Evolutionary conservation across 1,140 invertebrate genomes (phyloP).

Genomic region (Megalonaias nervosa): DNA sequence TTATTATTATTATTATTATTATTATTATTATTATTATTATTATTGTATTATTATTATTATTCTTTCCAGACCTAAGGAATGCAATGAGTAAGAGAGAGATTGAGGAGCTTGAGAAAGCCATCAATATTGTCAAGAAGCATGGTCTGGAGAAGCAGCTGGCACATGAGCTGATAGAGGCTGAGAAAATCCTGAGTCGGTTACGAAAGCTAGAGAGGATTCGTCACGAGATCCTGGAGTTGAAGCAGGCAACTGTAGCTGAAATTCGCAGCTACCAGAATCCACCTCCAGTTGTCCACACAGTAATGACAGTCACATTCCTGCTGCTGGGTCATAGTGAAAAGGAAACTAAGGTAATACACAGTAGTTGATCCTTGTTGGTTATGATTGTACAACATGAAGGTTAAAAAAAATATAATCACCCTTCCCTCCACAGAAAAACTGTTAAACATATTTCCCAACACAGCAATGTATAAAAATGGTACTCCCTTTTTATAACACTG

Average conservation of each 20-base stretch:
- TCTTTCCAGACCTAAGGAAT: conserved; percentile 53
- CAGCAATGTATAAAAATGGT: no score
- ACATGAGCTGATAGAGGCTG: conserved; percentile 58
- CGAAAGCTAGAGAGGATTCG: conserved; percentile 64
- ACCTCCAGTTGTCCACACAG: conserved; percentile 62
- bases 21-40: no score
- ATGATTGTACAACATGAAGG: no score
- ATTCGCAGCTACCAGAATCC: conserved; percentile 68
- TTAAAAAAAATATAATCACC: no score
- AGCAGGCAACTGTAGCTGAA: conserved; percentile 68
- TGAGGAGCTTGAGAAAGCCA: conserved; percentile 62
- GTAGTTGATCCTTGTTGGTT: no score
- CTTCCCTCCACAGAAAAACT: no score
- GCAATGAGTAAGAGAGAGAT: conserved; percentile 63
- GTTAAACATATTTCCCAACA: no score
- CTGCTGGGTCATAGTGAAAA: conserved; percentile 66
- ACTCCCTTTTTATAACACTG: no score
- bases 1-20: neutral
- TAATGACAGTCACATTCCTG: conserved; percentile 67
- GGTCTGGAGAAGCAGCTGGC: conserved; percentile 62
- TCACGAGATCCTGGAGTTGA: conserved; percentile 68
- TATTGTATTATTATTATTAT: neutral
- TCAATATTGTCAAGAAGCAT: conserved; percentile 63
- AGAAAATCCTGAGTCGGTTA: conserved; percentile 53
- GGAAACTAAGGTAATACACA: conserved; percentile 63